Conservation (phyloP, 2,113 vertebrate species). For the Brachyhypopomus gauderio region DNA sequence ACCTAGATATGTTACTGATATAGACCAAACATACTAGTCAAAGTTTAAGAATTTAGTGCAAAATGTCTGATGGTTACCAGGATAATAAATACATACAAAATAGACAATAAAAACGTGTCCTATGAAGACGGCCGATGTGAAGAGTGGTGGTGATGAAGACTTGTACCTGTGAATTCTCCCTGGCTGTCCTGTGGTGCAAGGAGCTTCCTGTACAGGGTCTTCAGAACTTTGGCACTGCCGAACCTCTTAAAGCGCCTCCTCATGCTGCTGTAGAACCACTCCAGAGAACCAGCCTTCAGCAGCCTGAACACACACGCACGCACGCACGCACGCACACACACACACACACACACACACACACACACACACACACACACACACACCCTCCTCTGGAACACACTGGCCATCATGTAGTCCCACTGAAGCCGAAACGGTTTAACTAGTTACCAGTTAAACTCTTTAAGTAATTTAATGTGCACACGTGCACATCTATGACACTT, state of each 20-base stretch:
- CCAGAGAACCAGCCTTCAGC: constrained; percentile 87
- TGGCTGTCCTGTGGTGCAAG: constrained; percentile 76
- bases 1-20: too few relatives aligned
- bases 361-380: too few relatives aligned
- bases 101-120: too few relatives aligned
- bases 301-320: constrained; percentile 73
- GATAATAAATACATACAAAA: too few relatives aligned
- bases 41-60: too few relatives aligned
- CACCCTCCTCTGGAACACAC: not conserved
- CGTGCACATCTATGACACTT: too few relatives aligned
- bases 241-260: constrained; percentile 94
- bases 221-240: constrained; percentile 95
- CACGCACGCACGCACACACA: constrained; percentile 10
- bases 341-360: not conserved
- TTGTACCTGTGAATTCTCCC: constrained; percentile 80
- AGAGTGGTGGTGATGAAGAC: constrained; percentile 16
- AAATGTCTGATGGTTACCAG: too few relatives aligned
- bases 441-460: too few relatives aligned
- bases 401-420: not conserved
- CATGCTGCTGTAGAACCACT: constrained; percentile 96
- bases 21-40: too few relatives aligned
- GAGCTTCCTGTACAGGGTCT: constrained; percentile 91
- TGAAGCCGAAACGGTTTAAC: too few relatives aligned
- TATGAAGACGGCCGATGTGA: too few relatives aligned
- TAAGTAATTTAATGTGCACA: too few relatives aligned